These are phyloP conservation scores for Brachionus koreanus DNA, from an alignment of 1,140 invertebrate species.

Conservation along the genomic window DNA sequence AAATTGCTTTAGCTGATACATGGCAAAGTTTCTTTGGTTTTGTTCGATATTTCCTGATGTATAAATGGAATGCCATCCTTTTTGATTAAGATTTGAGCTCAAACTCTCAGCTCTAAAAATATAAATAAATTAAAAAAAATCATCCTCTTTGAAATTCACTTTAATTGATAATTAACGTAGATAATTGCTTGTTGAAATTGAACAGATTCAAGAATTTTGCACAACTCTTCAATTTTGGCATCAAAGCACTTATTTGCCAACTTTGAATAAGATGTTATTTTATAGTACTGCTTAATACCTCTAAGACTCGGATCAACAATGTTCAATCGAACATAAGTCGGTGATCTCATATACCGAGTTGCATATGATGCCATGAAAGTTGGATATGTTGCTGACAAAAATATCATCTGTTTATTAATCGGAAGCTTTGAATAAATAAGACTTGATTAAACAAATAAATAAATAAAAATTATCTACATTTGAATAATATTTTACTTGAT, in stretches of 20 bases:
- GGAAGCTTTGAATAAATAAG: constrained; percentile 71
- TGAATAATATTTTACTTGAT: constrained; percentile 33
- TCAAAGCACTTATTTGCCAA: constrained; percentile 60
- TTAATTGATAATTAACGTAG: constrained; percentile 79
- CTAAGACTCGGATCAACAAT: constrained; percentile 60
- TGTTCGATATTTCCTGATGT: constrained; percentile 75
- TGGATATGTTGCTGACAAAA: constrained; percentile 88
- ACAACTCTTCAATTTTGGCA: constrained; percentile 68
- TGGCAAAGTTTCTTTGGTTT: constrained; percentile 68
- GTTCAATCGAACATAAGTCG: constrained; percentile 68
- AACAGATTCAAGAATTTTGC: constrained; percentile 68
- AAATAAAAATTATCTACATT: constrained; percentile 46
- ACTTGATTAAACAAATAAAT: constrained; percentile 61
- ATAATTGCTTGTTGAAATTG: constrained; percentile 82
- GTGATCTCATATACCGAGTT: constrained; percentile 72
- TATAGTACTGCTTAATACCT: constrained; percentile 69
- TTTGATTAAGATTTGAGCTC: constrained; percentile 65
- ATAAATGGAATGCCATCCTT: constrained; percentile 69
- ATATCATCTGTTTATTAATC: constrained; percentile 77
- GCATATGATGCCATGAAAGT: constrained; percentile 70
- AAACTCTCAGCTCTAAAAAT: constrained; percentile 16
- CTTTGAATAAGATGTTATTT: constrained; percentile 51
- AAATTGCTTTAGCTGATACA: constrained; percentile 71
- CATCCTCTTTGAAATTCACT: constrained; percentile 59
- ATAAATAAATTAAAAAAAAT: background rate